A percentile compares a stretch with the other conserved stretches of the same genome.
Evolutionary conservation across 1,140 invertebrate genomes (phyloP).

Genomic region (Heliconius himera): DNA sequence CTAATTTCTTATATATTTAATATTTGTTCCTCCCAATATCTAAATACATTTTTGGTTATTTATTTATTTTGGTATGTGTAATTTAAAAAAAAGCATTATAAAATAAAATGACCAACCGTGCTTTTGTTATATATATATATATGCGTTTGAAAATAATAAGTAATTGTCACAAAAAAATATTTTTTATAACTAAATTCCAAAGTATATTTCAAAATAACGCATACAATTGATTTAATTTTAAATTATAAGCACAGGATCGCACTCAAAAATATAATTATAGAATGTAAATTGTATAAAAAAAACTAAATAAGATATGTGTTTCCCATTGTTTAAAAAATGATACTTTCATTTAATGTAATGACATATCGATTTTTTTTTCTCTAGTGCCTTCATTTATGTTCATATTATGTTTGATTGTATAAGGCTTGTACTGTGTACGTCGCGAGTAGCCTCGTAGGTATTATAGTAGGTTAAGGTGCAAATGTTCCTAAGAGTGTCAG

Average conservation of each 20-base stretch:
- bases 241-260: not conserved
- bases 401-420: not conserved
- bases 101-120: too few relatives aligned
- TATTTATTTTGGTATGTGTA: too few relatives aligned
- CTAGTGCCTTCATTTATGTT: conserved; percentile 12
- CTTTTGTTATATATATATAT: too few relatives aligned
- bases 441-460: conserved; percentile 29
- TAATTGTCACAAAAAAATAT: too few relatives aligned
- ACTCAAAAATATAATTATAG: not conserved
- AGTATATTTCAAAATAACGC: not conserved
- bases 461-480: conserved; percentile 69
- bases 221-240: not conserved
- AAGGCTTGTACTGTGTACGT: conserved; percentile 8
- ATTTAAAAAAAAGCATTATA: too few relatives aligned
- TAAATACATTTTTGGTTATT: too few relatives aligned
- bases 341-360: not conserved
- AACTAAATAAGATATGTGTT: not conserved
- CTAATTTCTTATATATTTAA: too few relatives aligned
- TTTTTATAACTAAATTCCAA: not conserved
- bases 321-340: not conserved
- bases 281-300: not conserved
- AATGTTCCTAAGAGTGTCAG: conserved; percentile 79
- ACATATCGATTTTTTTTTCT: conserved; percentile 10
- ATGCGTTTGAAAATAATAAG: too few relatives aligned
- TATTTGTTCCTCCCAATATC: too few relatives aligned